Evolutionary conservation across 2,113 vertebrate species (phyloP).

Genomic region (Thermophis baileyi): DNA sequence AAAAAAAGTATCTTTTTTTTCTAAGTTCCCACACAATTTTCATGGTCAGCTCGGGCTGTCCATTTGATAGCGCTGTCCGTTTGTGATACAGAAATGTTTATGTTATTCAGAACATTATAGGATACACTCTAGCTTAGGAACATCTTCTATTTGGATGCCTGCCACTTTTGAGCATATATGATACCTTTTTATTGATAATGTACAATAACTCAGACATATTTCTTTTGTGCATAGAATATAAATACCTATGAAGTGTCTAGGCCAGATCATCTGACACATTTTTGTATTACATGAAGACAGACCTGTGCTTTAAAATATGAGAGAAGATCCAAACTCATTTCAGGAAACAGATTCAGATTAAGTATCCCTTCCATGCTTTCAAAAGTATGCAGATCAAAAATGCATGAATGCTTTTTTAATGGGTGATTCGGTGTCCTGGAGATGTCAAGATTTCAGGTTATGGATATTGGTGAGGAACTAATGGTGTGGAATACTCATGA

Average conservation of each 20-base stretch:
- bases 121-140: neutral
- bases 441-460: neutral
- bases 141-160: neutral
- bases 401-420: neutral
- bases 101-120: neutral
- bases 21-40: neutral
- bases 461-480: neutral
- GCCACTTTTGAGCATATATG: neutral
- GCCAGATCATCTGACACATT: neutral
- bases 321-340: neutral
- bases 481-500: neutral
- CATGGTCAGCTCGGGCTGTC: neutral
- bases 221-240: neutral
- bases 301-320: neutral
- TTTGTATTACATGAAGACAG: neutral
- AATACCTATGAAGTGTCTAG: neutral
- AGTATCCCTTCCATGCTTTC: neutral
- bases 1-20: constrained; percentile 7
- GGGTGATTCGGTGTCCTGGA: neutral
- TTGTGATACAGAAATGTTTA: neutral
- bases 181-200: neutral
- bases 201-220: neutral
- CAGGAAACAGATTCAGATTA: neutral
- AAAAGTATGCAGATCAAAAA: neutral
- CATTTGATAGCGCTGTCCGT: neutral